These are phyloP conservation scores for Mungos mungo DNA, from an alignment of 2,113 vertebrate species.

Conservation along the genomic window DNA sequence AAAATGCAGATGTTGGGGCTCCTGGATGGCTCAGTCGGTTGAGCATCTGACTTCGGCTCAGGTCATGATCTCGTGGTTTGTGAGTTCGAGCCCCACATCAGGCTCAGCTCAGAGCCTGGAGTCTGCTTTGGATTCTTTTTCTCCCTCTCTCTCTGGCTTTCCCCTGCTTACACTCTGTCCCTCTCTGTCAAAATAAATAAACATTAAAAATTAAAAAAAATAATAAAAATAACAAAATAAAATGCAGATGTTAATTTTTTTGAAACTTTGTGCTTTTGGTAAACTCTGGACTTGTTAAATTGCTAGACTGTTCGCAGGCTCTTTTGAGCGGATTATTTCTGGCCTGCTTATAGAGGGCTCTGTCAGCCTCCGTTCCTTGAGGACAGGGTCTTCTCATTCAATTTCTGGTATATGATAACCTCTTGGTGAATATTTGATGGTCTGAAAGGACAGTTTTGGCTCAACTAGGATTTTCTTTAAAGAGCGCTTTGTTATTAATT, in stretches of 20 bases:
- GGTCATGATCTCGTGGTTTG: no score
- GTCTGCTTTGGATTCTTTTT: no score
- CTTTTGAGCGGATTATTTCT: neutral
- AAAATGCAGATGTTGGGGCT: no score
- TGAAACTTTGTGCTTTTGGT: slow-evolving; percentile 7
- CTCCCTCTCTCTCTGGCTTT: no score
- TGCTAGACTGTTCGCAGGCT: neutral
- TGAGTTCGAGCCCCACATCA: no score
- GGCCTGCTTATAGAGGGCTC: neutral
- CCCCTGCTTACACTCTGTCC: no score
- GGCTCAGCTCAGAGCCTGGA: no score
- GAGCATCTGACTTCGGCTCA: no score
- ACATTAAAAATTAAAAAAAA: no score
- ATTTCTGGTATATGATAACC: neutral
- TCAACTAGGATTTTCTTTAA: neutral
- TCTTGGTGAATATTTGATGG: neutral
- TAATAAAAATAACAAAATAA: no score
- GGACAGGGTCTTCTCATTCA: neutral
- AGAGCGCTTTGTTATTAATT: neutral
- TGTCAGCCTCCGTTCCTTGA: neutral
- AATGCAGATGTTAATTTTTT: neutral
- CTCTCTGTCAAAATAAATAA: no score
- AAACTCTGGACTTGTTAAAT: neutral
- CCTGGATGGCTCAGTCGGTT: no score
- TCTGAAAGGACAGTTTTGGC: slow-evolving; percentile 5